These are phyloP conservation scores for Silurus asotus DNA, from an alignment of 2,113 vertebrate genomes.

Conservation along the genomic window DNA sequence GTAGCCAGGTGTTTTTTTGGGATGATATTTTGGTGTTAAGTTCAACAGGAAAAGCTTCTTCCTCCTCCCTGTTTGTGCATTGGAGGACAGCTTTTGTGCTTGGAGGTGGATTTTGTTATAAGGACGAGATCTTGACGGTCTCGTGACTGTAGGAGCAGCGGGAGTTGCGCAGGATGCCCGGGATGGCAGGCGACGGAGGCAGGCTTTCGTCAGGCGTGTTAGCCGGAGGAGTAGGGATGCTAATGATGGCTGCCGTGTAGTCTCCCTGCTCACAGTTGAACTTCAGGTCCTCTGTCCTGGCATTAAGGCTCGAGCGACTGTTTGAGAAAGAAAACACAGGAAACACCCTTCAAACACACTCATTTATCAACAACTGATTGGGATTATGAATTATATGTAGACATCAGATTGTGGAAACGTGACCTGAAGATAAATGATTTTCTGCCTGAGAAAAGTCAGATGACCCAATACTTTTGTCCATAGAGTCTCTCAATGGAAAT, in stretches of 20 bases:
- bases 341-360: background rate
- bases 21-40: constrained; percentile 17
- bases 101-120: constrained; percentile 70
- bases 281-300: constrained; percentile 79
- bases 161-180: constrained; percentile 80
- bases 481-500: no score
- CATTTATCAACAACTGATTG: no score
- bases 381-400: no score
- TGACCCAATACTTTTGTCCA: no score
- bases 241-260: constrained; percentile 86
- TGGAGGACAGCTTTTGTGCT: constrained; percentile 53
- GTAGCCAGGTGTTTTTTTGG: background rate
- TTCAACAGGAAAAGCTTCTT: constrained; percentile 24
- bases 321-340: constrained; percentile 2
- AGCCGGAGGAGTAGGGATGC: constrained; percentile 86
- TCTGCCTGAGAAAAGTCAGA: no score
- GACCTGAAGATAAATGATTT: no score
- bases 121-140: constrained; percentile 85
- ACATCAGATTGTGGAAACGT: no score
- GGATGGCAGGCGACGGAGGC: constrained; percentile 73
- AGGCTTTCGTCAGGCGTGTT: constrained; percentile 86
- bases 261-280: constrained; percentile 84
- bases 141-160: constrained; percentile 75
- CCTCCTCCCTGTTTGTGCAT: constrained; percentile 51
- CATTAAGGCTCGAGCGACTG: constrained; percentile 89